Evolutionary conservation across 2,113 vertebrate species (phyloP).

Genomic region (Anoura caudifer): DNA sequence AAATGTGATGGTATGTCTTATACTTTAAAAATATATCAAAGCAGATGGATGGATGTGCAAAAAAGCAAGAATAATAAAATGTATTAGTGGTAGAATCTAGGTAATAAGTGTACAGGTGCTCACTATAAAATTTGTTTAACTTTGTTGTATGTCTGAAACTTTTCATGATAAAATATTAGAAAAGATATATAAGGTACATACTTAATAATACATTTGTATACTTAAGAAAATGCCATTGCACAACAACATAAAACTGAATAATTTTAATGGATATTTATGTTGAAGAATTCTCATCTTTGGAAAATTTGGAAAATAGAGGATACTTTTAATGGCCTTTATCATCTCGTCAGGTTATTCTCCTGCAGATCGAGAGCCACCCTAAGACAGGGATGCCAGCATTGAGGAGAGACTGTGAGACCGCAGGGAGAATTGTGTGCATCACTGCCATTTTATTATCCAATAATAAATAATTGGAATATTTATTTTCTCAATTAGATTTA

Average conservation of each 20-base stretch:
- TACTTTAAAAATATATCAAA: not conserved
- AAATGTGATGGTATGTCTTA: not conserved
- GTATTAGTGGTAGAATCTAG: not conserved
- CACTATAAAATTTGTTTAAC: conserved; percentile 17
- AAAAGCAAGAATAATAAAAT: not conserved
- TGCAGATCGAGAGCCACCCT: not conserved
- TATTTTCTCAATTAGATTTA: not conserved
- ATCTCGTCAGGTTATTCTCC: not conserved
- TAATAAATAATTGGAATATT: not conserved
- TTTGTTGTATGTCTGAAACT: not conserved
- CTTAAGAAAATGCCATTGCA: not conserved
- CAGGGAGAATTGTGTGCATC: not conserved
- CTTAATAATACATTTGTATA: not conserved
- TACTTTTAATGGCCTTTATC: not conserved
- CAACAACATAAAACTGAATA: not conserved
- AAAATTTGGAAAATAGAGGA: conserved; percentile 27
- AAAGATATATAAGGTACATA: not conserved
- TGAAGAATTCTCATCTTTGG: not conserved
- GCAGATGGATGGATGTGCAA: not conserved
- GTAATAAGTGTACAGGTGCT: not conserved
- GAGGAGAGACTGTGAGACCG: not conserved
- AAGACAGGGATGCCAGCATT: not conserved
- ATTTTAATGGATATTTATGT: not conserved
- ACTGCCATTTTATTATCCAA: not conserved
- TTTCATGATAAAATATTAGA: not conserved